A percentile compares a stretch with the other conserved stretches of the same genome.
Conservation (phyloP, 1,140 invertebrate species). For the Meloidogyne floridensis region DNA sequence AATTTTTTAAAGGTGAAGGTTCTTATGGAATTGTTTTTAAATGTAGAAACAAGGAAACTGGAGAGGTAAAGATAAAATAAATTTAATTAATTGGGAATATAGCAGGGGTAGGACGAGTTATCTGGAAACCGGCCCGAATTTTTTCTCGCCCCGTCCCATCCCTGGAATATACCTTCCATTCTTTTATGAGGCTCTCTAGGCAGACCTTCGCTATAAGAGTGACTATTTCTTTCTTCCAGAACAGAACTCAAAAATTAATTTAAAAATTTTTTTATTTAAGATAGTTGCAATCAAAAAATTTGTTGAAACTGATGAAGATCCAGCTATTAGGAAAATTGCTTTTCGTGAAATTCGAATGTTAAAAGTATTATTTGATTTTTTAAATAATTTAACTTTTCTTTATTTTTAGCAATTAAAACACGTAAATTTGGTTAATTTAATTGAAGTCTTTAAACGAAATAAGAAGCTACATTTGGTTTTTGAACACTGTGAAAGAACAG, state of each 20-base stretch:
- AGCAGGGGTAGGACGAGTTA: too few species aligned
- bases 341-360: constrained; percentile 93
- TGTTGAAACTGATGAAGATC: constrained; percentile 97
- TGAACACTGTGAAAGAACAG: constrained; percentile 93
- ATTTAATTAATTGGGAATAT: constrained; percentile 73
- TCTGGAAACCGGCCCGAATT: too few species aligned
- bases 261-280: constrained; percentile 74
- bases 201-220: too few species aligned
- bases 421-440: constrained; percentile 91
- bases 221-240: too few species aligned
- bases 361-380: constrained; percentile 74
- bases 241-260: constrained; percentile 73
- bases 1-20: constrained; percentile 78
- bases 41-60: constrained; percentile 91
- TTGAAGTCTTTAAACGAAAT: constrained; percentile 96
- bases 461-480: constrained; percentile 94
- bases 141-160: too few species aligned
- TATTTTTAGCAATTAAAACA: constrained; percentile 88
- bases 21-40: constrained; percentile 98
- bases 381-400: constrained; percentile 8
- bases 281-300: constrained; percentile 98
- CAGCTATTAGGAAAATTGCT: constrained; percentile 95
- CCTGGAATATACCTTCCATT: too few species aligned
- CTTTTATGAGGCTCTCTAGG: too few species aligned
- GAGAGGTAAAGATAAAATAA: constrained; percentile 70